Base-by-base conservation (phyloP, 2,797 vertebrate genomes). In the Epinephelus awoara region DNA sequence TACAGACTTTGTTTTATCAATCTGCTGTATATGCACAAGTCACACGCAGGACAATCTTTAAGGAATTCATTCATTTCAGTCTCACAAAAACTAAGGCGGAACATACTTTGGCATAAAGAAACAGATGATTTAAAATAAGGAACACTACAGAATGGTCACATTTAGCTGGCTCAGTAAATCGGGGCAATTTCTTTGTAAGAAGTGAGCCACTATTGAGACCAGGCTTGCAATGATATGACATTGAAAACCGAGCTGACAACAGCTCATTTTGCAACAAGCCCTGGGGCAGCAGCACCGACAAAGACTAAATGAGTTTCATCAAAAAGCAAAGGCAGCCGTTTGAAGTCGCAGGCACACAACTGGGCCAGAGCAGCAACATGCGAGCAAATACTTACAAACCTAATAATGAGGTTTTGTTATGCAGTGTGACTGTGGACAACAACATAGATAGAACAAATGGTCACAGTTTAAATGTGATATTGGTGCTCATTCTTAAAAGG, bases 301-400 rank as follows among this genome's bases (percentile, higher is more conserved):
- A 89, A 86, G 76, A 87, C 77, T 86, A 89, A 92, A 95, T 93
- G 87, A 90, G 89, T 92, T 91, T 89, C 86, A 90, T 94, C 82
- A 90, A 85, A 89, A 84, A 84, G 83, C 72, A 79, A 75, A 81
- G 38, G 64, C 64, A 84, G 71, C 67, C 38, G 82, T 94, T 91
- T 94, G 88, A 92, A 93, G 89, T 88, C 77, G 57, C 80, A 80
- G 72, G 61, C 85, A 77, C 83, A 85, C 74, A 88, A 91, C 74
- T 79, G 79, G 83, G 77, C 76, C 74, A 72, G 50, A 82, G 85
- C 67, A 46, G 64, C 76, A 74, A 78, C 83, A 70, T 79, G 84
- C 74, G 73, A 88, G 81, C 79, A 89, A 82, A 89, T 75, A 82
- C 86, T 88, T 83, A 88, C 74, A 86, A 69, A 82, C 67, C 85